Evolutionary conservation across 2,113 vertebrate genomes (phyloP).

Genomic region (Nibea albiflora): DNA sequence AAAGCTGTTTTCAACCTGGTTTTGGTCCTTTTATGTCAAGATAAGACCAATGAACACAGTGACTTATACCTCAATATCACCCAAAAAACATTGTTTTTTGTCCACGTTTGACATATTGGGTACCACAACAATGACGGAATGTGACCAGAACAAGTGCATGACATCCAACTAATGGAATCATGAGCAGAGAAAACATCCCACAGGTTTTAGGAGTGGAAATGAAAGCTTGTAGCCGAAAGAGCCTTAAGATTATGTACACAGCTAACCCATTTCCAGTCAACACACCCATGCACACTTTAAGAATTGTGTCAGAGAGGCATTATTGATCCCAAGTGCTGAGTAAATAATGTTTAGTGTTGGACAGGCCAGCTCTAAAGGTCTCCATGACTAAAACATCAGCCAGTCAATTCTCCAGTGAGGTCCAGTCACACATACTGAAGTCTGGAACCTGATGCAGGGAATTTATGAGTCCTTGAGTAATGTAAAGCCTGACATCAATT

Average conservation of each 20-base stretch:
- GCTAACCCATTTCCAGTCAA: background rate
- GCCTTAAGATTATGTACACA: background rate
- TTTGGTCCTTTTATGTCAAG: too few relatives aligned
- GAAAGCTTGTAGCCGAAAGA: background rate
- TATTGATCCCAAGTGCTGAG: constrained; percentile 9
- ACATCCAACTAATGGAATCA: background rate
- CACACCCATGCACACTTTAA: background rate
- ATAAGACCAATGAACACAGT: too few relatives aligned
- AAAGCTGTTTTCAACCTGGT: too few relatives aligned
- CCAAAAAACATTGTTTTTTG: background rate
- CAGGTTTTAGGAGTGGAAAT: background rate
- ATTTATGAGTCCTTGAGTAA: background rate
- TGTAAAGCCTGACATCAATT: background rate
- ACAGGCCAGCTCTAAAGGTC: background rate
- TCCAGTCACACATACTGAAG: background rate
- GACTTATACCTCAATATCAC: too few relatives aligned
- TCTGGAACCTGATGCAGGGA: background rate
- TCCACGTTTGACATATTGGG: background rate
- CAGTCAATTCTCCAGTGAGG: background rate
- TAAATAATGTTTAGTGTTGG: background rate
- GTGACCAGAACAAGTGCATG: background rate
- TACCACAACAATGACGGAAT: background rate
- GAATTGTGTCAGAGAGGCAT: background rate
- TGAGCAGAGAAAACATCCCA: background rate
- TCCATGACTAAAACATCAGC: constrained; percentile 23